Base-by-base conservation (phyloP, 1,140 invertebrate species). In the Trichogramma pretiosum region DNA sequence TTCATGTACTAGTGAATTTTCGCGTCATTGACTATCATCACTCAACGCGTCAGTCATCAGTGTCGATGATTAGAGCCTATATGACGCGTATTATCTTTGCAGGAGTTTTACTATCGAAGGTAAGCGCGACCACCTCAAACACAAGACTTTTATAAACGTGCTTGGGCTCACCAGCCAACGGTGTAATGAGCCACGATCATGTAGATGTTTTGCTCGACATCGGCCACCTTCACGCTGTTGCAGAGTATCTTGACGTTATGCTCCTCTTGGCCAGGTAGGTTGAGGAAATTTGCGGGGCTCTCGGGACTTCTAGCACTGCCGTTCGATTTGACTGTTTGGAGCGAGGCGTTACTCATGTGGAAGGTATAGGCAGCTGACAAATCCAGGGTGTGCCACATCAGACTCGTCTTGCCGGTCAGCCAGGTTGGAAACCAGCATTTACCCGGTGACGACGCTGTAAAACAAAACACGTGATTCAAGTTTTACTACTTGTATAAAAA, bases 311-410 rank as follows among this genome's bases (percentile, higher is more conserved):
- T 58, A 24, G 54, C 57, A 42, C 60, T 70, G 14, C 56, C 56
- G 55, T 71, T 72, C 21, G 58, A 60, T 55, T 67, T 65, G 24
- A 58, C 67, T 45, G 82, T 78, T 64, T 82, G 81, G 24, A 88
- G 71, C 1, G 83, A 83, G 1, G 83, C 82, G 56, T 87, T 87
- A 58, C 79, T 78, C 47, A 80, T 79, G 38, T 82, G 82, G 60
- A 87, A 85, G 43, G 79, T 80, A 64, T 85, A 87, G 16, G 80
- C 79, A 55, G 80, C 78, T 10, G 76, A 75, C 48, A 84, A 77
- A 63, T 89, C 85, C 46, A 89, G 70, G 46, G 83, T 85, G 62
- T 84, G 80, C 86, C 86, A 89, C 30, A 84, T 86, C 32, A 71
- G 55, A 41, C 68, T 69, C 50, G 80, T 78, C 50, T 85, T 81